These are phyloP conservation scores for Crotalus helleri DNA, from an alignment of 2,113 vertebrate genomes.

Conservation along the genomic window DNA sequence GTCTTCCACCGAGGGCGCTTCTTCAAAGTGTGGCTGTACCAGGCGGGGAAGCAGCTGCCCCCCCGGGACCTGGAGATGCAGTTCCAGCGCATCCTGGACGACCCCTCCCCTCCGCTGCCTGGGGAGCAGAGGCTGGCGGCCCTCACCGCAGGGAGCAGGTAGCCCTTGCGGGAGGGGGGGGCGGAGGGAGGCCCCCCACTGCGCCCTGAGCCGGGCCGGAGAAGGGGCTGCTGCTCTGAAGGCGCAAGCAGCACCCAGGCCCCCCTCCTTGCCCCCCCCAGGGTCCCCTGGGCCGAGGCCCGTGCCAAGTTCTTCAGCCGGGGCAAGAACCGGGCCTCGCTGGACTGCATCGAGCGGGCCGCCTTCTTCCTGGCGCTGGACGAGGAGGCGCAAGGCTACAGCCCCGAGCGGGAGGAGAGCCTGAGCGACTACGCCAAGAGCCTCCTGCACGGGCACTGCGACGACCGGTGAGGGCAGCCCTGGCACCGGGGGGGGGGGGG, in stretches of 20 bases:
- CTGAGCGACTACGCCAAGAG: constrained; percentile 88
- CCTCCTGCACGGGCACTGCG: constrained; percentile 87
- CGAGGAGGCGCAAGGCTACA: constrained; percentile 77
- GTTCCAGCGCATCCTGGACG: constrained; percentile 87
- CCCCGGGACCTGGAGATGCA: constrained; percentile 87
- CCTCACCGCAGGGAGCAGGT: constrained; percentile 87
- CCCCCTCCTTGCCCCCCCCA: constrained; percentile 26
- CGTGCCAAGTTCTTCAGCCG: constrained; percentile 78
- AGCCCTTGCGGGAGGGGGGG: neutral
- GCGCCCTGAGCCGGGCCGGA: rapidly evolving
- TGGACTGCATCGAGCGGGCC: constrained; percentile 83
- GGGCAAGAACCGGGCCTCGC: constrained; percentile 77
- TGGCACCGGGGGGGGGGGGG: neutral
- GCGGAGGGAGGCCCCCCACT: rapidly evolving
- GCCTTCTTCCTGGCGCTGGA: constrained; percentile 89
- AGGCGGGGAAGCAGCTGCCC: constrained; percentile 77
- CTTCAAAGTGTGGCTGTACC: constrained; percentile 86
- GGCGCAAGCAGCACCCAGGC: neutral
- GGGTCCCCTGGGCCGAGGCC: constrained; percentile 85
- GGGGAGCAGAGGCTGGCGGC: constrained; percentile 84
- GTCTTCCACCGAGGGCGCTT: constrained; percentile 89
- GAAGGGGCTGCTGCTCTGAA: neutral
- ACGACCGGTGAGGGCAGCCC: constrained; percentile 76
- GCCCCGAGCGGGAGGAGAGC: constrained; percentile 60
- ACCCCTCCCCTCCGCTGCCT: constrained; percentile 77